Percentiles rank a stretch among this genome's conserved stretches.
These are phyloP conservation scores for Pyrocephalus nanus DNA, from an alignment of 2,797 vertebrate species.

Conservation along the genomic window DNA sequence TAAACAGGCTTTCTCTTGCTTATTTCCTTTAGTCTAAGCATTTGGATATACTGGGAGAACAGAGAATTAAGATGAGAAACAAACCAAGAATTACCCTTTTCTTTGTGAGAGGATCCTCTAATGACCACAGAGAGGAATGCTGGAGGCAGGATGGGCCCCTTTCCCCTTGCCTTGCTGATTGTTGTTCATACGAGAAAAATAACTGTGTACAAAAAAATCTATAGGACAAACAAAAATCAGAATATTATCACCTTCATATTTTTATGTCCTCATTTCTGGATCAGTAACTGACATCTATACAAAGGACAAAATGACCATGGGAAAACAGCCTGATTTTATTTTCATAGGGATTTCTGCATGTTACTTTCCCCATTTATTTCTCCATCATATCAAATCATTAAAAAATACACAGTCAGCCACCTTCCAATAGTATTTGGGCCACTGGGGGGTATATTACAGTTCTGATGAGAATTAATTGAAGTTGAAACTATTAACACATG, in stretches of 20 bases:
- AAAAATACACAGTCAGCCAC: not conserved
- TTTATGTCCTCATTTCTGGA: not conserved
- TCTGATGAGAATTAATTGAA: conserved; percentile 55
- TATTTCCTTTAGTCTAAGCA: not conserved
- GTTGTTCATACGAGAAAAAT: not conserved
- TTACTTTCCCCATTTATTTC: not conserved
- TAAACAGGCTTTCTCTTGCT: not conserved
- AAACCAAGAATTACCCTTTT: not conserved
- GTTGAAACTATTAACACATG: conserved; percentile 1
- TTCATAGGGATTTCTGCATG: not conserved
- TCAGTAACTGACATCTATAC: not conserved
- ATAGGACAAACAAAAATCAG: not conserved
- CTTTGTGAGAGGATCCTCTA: not conserved
- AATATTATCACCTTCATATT: not conserved
- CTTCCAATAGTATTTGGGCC: not conserved
- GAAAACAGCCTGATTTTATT: not conserved
- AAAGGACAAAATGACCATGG: not conserved
- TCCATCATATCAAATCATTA: not conserved
- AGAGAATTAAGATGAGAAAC: not conserved
- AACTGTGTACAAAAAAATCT: not conserved
- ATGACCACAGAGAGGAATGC: not conserved
- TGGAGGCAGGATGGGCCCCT: not conserved
- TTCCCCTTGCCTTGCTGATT: not conserved
- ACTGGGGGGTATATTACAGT: not conserved
- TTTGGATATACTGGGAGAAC: not conserved